phyloP scores from a whole-genome alignment of 2,888 invertebrate genomes.

The Drosophila eohydei region DNA sequence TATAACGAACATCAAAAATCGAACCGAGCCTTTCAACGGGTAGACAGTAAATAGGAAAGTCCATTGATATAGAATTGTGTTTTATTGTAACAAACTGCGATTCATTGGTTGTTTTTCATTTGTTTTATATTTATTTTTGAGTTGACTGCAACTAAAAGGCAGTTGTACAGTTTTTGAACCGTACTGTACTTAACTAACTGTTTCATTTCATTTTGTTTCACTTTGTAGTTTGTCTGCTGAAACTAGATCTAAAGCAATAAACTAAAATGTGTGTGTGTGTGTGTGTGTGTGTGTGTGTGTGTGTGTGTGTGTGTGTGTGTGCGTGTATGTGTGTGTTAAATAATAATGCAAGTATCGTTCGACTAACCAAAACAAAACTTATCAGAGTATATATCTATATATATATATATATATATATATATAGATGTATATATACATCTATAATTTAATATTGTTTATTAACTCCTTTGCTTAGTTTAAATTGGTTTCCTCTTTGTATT shows the following conservation, averaged over 20 bases:
- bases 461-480: neutral
- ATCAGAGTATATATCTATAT: constrained; percentile 26
- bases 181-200: constrained; percentile 33
- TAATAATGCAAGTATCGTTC: constrained; percentile 23
- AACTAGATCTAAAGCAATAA: constrained; percentile 44
- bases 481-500: constrained; percentile 10
- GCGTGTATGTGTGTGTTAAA: neutral
- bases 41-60: neutral
- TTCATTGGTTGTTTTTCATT: constrained; percentile 50
- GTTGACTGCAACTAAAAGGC: constrained; percentile 53
- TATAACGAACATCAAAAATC: too few species aligned
- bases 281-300: too few species aligned
- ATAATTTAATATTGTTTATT: constrained; percentile 12
- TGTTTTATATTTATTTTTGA: constrained; percentile 54
- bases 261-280: constrained; percentile 37
- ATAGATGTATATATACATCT: constrained; percentile 19
- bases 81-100: constrained; percentile 60
- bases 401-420: constrained; percentile 26
- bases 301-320: constrained; percentile 5
- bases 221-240: constrained; percentile 26
- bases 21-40: too few species aligned
- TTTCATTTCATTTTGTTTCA: constrained; percentile 12
- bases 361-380: constrained; percentile 21
- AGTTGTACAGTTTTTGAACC: constrained; percentile 36
- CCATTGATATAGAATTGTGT: constrained; percentile 28